Base-by-base conservation (phyloP, 2,888 invertebrate genomes). In the Andricus curvator region DNA sequence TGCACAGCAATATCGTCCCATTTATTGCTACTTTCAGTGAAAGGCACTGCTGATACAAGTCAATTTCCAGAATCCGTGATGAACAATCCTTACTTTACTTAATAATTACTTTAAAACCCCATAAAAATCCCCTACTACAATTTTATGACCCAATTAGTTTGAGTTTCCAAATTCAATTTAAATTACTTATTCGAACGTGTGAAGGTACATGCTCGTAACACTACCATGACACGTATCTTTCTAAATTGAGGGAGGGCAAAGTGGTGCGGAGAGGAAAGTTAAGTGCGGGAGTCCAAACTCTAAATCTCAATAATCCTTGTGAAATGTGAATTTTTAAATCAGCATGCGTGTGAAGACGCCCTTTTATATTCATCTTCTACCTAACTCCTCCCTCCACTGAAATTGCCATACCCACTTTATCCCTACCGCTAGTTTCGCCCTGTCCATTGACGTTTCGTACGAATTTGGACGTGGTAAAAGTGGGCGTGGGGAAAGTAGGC, bases 171-270 rank as follows among this genome's bases (percentile, higher is more conserved):
- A 4, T 48, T 48, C 1, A 20, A 70, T 48, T 68, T 68, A 0
- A 4, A 51, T 20, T 56, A 9, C 56, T 56, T 8, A n/a, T 9
- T 9, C 22, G 22, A 22, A 22, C 17, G 17, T 17, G 17, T 77
- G 81, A 81, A 76, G 80, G 78, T 80, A 83, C 84, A 82, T 66
- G 83, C 80, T 78, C 79, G 87, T 86, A 89, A 89, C 88, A 88
- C 87, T 82, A 83, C 82, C 82, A 84, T 78, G 84, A 79, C 87
- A 86, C 84, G 87, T 86, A 84, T 86, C 80, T 88, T 83, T 81
- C 84, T 86, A 88, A 87, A 88, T 89, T 87, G 85, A 81, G 78
- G 74, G 76, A 80, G 78, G 74, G 76, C 79, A 78, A 64, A 77
- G 64, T 70, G 20, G 29, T 29, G 29, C 48, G 41, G 41, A 13